Evolutionary conservation across 2,113 vertebrate species (phyloP), one percentile per base, ranked within the genome.

Genomic region (Peromyscus leucopus): DNA sequence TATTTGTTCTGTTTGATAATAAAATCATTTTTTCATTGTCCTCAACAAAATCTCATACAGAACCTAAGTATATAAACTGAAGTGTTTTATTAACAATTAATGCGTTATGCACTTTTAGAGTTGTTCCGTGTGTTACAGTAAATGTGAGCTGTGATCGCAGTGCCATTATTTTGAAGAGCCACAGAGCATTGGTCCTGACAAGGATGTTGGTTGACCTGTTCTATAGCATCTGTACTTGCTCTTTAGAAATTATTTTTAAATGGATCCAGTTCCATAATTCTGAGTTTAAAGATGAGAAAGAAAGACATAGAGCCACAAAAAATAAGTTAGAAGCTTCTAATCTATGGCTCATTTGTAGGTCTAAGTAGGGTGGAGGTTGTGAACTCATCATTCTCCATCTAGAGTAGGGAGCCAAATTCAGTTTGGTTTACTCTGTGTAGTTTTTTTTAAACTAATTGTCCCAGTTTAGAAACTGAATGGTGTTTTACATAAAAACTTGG

Each of bases 11-110:
- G 83, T 28, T 75, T 91, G 78, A 65, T 7, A 93, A 65, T 80
- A 75, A 86, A 97, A 91, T 59, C 16, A 10, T 75, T 88, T 93
- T 92, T 90, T 80, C 67, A n/a, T 91, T 91, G 96, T 76, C 78
- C 33, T 91, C 82, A 92, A 59, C 22, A 95, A 88, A 92, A 78
- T 86, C 86, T 95, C 75, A 57, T 61, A 89, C n/a, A 89, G n/a
- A 90, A 16, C 3, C 7, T 65, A 65, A 76, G 31, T 88, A 51
- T 65, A 93, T 74, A 96, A 85, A 90, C 42, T 72, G 22, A 84
- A 65, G 65, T 89, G 69, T 88, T 96, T 97, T 95, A 93, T 83
- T 93, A 89, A 94, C 80, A 33, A 80, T n/a, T 79, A 94, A 75
- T 88, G 28, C 13, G 75, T 87, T 80, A 57, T 92, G 55, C 16